Base-by-base conservation (phyloP, 2,888 invertebrate species). In the Branchellion lobata region DNA sequence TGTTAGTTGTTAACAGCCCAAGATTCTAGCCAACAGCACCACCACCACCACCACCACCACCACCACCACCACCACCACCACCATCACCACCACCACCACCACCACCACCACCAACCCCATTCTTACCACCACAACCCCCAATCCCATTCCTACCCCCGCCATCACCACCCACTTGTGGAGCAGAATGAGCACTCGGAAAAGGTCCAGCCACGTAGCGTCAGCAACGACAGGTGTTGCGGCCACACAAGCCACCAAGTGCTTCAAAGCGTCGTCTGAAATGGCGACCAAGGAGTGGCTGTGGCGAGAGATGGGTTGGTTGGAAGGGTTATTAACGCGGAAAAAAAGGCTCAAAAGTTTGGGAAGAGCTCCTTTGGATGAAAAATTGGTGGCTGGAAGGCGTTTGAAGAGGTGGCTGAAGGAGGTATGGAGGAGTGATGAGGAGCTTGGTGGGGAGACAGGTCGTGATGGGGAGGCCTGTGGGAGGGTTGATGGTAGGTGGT, bases 131-230 rank as follows among this genome's bases (percentile, higher is more conserved):
- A n/a, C n/a, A n/a, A n/a, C n/a, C n/a, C n/a, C n/a, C n/a, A n/a
- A n/a, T n/a, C n/a, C n/a, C n/a, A n/a, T n/a, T n/a, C n/a, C n/a
- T n/a, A n/a, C n/a, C n/a, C n/a, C n/a, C n/a, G n/a, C n/a, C n/a
- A n/a, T n/a, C n/a, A n/a, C n/a, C n/a, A 33, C 69, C 3, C 5
- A 33, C 69, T 3, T 5, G 27, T 34, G 27, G 72, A 92, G 91
- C 85, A 93, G 89, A 0, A 93, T 92, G 74, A 93, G 87, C 21
- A 92, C 91, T 85, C 93, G 92, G 86, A 94, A 90, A 0, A 92
- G 92, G 36, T 92, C 89, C 84, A 92, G 92, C 93, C 93, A 93
- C 81, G 93, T 92, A 80, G 93, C 90, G 40, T 93, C 88, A 75
- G 92, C 91, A 74, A 92, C 90, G 79, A 57, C 40, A 8, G 91